Base-by-base conservation (phyloP, 2,797 vertebrate genomes). In the Lemur catta region DNA sequence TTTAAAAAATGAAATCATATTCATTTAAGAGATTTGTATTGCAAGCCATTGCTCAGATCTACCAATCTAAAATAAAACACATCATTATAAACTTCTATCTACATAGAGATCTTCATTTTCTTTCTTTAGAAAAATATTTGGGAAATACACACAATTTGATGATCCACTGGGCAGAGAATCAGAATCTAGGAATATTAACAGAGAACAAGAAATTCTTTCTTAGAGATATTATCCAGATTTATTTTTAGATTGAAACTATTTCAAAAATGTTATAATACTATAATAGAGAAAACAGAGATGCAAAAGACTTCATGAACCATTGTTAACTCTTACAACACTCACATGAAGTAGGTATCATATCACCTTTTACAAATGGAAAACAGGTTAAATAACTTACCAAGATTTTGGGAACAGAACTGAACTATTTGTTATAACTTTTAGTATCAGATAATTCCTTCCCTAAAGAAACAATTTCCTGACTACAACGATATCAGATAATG, bases 1-100 rank as follows among this genome's bases (percentile, higher is more conserved):
- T 72, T 41, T 59, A 63, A 97, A 96, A 97, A 90, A 33, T 26
- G 17, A 92, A 98, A 90, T 87, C 84, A 65, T 10, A 41, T 33
- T 43, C 71, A n/a, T 84, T 97, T 57, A 4, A 3, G 95, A 85
- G n/a, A 96, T 75, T 95, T 88, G 48, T 18, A 96, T 18, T 87
- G 67, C 74, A 35, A 80, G 50, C 18, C 30, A 92, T 2, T 26
- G 26, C 15, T 97, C 43, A 95, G 79, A 92, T 28, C 28, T 35
- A 82, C 63, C 52, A 89, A 80, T 28, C 9, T 89, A 95, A 95
- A 90, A 93, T 61, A 95, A 95, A 94, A 76, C 41, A 41, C 10
- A 26, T 28, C 80, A 63, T 63, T 82, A 84, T 78, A 86, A 84
- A 87, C 69, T 41, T 82, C 41, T 69, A 41, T 61, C 43, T 76